phyloP scores from a whole-genome alignment of 2,797 vertebrate species.

The Anabacerthia variegaticeps region DNA sequence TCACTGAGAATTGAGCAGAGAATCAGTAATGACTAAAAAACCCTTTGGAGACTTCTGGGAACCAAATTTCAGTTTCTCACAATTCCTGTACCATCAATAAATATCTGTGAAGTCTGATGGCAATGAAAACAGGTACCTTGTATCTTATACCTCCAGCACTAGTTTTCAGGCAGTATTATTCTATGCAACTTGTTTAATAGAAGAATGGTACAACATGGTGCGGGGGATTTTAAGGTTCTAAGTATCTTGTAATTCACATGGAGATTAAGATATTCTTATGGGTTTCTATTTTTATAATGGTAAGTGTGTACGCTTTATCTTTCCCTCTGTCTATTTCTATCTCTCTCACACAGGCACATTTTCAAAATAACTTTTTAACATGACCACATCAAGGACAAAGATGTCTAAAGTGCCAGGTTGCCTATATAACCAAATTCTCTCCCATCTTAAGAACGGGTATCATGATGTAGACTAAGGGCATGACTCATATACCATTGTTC shows the following conservation, averaged over 20 bases:
- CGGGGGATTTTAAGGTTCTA: neutral
- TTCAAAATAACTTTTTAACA: neutral
- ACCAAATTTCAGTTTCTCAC: neutral
- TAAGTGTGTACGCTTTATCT: neutral
- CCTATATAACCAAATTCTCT: neutral
- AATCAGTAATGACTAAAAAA: neutral
- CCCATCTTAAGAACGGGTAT: neutral
- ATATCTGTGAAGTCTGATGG: neutral
- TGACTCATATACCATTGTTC: neutral
- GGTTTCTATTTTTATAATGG: neutral
- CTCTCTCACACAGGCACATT: neutral
- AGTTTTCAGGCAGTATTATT: neutral
- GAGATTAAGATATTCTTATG: neutral
- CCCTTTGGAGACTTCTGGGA: neutral
- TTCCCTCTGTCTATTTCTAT: accelerated
- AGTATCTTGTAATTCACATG: neutral
- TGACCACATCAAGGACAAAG: neutral
- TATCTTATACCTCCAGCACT: neutral
- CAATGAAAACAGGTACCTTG: neutral
- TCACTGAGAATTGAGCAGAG: neutral
- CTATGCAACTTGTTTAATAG: neutral
- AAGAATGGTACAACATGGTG: neutral
- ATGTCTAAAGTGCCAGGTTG: neutral
- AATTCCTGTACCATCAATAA: neutral
- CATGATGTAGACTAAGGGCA: neutral